Base-by-base conservation (phyloP, 2,113 vertebrate species). In the Cephalopterus ornatus region DNA sequence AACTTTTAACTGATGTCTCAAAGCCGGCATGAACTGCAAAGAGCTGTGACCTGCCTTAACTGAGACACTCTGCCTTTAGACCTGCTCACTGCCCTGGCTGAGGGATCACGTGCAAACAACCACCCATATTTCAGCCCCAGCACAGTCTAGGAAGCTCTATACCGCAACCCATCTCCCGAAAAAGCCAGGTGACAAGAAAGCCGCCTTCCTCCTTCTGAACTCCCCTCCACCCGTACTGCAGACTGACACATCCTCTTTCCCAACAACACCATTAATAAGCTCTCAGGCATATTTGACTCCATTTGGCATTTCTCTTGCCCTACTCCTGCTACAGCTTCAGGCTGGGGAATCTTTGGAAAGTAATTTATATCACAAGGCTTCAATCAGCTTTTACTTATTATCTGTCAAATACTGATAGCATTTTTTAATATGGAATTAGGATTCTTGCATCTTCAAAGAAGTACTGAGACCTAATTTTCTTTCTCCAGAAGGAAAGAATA, bases 21-120 rank as follows among this genome's bases (percentile, higher is more conserved):
- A 72, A 50, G 35, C 30, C 74, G 65, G 27, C 0, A 0, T 0
- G 4, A 73, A 35, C 50, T 47, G 18, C 58, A 47, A 61, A 85
- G 39, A 50, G 6, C 17, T 44, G 52, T 58, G 28, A 18, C 56
- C 28, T 42, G 42, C 37, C 61, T 61, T 26, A 26, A 52, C 15
- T 18, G 53, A 56, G 49, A 28, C 17, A 5, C 41, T 32, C 61
- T 70, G 33, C 33, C 41, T 68, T 85, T 15, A 82, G 42, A 85
- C 20, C 26, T 85, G 47, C 61, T 37, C 30, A 27, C 23, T n/a
- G 42, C 33, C 19, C 2, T 32, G 2, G 12, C 4, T 18, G 72
- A 62, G 33, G 39, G 41, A 82, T 59, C 50, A 32, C 1, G 0
- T 46, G 14, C 47, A 46, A 81, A 53, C 33, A 24, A 56, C 2